phyloP scores from a whole-genome alignment of 2,113 vertebrate genomes.

The Ailuropoda melanoleuca region DNA sequence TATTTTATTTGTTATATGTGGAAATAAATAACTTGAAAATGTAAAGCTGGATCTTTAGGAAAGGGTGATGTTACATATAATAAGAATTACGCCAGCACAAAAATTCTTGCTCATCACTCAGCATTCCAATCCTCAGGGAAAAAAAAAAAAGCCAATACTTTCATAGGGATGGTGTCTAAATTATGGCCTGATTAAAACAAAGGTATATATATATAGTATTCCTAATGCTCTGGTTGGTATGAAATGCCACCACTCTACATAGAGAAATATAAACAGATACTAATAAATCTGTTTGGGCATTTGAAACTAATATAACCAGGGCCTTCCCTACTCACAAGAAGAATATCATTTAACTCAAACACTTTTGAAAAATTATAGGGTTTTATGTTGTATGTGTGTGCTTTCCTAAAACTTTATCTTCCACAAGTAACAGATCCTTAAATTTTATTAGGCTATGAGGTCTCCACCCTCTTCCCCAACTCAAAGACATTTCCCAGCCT shows the following conservation, averaged over 20 bases:
- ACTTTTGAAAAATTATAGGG: neutral
- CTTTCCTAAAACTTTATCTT: neutral
- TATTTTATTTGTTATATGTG: neutral
- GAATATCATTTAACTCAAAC: neutral
- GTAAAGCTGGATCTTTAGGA: neutral
- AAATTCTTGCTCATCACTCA: neutral
- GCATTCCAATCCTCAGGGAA: neutral
- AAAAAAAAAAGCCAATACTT: neutral
- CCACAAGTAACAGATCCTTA: neutral
- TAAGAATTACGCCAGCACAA: neutral
- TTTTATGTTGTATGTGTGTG: neutral
- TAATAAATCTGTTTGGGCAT: neutral
- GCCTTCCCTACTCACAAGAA: neutral
- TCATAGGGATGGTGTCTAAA: too few species aligned
- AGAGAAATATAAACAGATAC: neutral
- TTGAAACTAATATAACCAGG: neutral
- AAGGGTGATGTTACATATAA: neutral
- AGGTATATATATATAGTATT: neutral
- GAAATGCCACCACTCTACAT: neutral
- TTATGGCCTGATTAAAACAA: neutral
- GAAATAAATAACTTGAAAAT: neutral
- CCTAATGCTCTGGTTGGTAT: neutral
- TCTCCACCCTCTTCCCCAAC: neutral
- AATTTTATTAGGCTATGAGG: neutral
- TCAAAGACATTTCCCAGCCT: neutral